Conservation (phyloP, 1,140 invertebrate species). For the Monochamus saltuarius region DNA sequence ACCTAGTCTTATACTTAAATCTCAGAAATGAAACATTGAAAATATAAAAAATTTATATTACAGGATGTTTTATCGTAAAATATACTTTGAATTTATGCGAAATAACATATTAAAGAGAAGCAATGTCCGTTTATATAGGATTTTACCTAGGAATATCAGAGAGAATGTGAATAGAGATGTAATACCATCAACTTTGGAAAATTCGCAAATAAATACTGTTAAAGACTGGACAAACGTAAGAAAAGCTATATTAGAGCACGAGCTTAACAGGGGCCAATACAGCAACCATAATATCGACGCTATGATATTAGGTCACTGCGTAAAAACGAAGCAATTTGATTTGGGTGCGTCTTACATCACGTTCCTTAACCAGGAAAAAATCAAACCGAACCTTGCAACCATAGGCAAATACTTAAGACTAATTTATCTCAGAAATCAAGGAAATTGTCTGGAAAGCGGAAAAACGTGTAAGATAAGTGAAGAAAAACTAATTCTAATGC, state of each 20-base stretch:
- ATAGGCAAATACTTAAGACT: slow-evolving; percentile 58
- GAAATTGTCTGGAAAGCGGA: slow-evolving; percentile 20
- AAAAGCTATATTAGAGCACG: slow-evolving; percentile 25
- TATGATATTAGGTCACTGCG: slow-evolving; percentile 34
- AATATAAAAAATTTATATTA: no score
- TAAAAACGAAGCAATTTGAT: slow-evolving; percentile 45
- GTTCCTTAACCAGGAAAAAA: slow-evolving; percentile 55
- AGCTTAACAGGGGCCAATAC: slow-evolving; percentile 41
- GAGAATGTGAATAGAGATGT: neutral
- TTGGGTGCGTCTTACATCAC: slow-evolving; percentile 59
- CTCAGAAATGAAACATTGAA: no score
- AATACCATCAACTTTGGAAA: slow-evolving; percentile 6
- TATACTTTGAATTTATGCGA: no score
- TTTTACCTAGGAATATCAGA: no score
- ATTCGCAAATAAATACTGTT: slow-evolving; percentile 8
- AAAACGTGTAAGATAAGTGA: slow-evolving; percentile 14
- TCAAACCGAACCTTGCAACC: slow-evolving; percentile 56
- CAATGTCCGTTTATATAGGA: no score
- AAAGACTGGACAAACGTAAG: slow-evolving; percentile 41
- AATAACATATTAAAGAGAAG: no score
- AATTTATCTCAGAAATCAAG: slow-evolving; percentile 52
- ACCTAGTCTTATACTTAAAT: no score
- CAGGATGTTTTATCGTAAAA: no score
- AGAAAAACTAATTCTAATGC: slow-evolving; percentile 26
- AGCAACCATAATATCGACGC: slow-evolving; percentile 59